Conservation (phyloP, 2,797 vertebrate species). For the Enteromius trimaculatus region DNA sequence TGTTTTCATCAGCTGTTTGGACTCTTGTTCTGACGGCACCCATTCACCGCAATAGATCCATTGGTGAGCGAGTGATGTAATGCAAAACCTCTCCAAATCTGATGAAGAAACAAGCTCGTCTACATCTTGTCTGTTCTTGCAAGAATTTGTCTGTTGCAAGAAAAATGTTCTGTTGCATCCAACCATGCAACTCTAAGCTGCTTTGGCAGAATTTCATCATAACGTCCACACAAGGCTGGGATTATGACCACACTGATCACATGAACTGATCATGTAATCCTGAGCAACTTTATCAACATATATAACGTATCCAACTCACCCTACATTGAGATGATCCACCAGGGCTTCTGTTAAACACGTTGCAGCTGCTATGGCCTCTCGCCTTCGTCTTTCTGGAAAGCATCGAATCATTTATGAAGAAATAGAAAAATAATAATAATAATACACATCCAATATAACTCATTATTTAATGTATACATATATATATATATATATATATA, state of each 20-base stretch:
- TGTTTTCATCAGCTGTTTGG: not conserved
- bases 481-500: too few species aligned
- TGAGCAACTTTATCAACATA: not conserved
- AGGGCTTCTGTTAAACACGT: constrained; percentile 91
- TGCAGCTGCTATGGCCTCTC: constrained; percentile 89
- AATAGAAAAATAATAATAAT: too few species aligned
- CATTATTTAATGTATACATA: too few species aligned
- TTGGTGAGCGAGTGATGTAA: not conserved
- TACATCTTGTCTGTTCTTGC: too few species aligned
- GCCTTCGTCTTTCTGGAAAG: constrained; percentile 83
- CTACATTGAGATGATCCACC: constrained; percentile 93
- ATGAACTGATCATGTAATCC: constrained; percentile 24
- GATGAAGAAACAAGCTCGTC: not conserved
- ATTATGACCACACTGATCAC: constrained; percentile 49
- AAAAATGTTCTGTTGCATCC: constrained; percentile 46
- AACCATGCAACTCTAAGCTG: constrained; percentile 59
- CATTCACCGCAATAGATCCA: not conserved
- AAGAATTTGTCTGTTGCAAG: not conserved
- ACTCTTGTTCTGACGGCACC: not conserved
- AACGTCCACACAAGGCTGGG: constrained; percentile 42
- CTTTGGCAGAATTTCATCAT: constrained; percentile 57
- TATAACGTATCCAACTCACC: constrained; percentile 75
- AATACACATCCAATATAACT: too few species aligned
- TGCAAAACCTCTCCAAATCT: not conserved
- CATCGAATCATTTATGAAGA: not conserved